Percentiles rank a stretch among this genome's conserved stretches.
Evolutionary conservation across 2,797 vertebrate genomes (phyloP).

Genomic region (Sebastolobus alascanus): DNA sequence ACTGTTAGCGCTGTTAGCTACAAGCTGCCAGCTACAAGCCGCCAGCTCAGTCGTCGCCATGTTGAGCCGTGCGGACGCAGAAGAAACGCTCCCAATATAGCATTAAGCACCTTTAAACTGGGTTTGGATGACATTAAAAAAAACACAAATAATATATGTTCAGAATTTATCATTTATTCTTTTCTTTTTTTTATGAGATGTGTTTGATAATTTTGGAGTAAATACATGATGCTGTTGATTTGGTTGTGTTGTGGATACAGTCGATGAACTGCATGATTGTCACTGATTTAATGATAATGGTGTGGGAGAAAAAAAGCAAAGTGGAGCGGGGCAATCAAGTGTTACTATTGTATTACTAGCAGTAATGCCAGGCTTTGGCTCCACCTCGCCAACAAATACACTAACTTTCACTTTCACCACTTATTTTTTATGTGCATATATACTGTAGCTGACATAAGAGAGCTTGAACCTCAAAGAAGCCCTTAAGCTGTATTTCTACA

Average conservation of each 20-base stretch:
- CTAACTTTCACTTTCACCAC: slow-evolving; percentile 12
- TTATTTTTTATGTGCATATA: slow-evolving; percentile 1
- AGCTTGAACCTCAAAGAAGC: slow-evolving; percentile 29
- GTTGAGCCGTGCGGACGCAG: too few species aligned
- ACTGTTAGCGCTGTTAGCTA: too few species aligned
- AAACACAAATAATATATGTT: background rate
- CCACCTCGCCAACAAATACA: slow-evolving; percentile 9
- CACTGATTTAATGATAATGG: background rate
- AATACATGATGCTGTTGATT: background rate
- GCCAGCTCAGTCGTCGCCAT: too few species aligned
- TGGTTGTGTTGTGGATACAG: background rate
- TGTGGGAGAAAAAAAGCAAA: background rate
- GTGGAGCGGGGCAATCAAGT: slow-evolving; percentile 4
- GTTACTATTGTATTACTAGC: slow-evolving; percentile 6
- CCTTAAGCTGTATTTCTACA: slow-evolving; percentile 27
- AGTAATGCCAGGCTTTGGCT: slow-evolving; percentile 1
- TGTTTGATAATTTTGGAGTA: background rate
- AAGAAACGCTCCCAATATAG: too few species aligned
- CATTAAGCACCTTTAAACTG: background rate
- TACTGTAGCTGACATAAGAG: slow-evolving; percentile 19
- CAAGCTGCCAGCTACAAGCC: too few species aligned
- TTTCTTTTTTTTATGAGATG: background rate
- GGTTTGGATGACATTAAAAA: background rate
- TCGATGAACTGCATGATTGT: background rate
- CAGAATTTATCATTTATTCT: background rate